Evolutionary conservation across 2,113 vertebrate genomes (phyloP), one percentile per base, ranked within the genome.

Genomic region (Entomyzon cyanotis): DNA sequence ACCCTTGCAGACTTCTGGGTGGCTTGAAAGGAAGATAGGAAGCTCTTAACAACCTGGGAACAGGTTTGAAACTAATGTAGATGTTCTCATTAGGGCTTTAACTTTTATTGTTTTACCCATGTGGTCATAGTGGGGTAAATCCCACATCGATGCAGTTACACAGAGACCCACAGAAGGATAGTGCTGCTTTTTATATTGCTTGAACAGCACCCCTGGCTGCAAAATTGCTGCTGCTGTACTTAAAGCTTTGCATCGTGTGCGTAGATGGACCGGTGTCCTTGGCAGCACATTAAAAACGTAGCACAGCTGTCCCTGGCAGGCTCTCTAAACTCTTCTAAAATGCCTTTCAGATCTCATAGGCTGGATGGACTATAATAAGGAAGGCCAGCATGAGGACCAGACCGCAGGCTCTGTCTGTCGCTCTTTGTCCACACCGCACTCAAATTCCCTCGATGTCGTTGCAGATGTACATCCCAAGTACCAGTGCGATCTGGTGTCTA

Each of bases 401-500:
- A 91, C 94, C 13, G 95, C 97, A 39, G 96, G 93, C 94, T 96
- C 97, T 31, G 96, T 98, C 53, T 97, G 97, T 56, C 94, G 89
- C 89, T 98, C 98, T n/a, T 97, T 97, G 47, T 98, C 98, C 18
- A 98, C 97, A 80, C 98, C 98, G 75, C 98, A 98, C 93, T 98
- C 98, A 53, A 98, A 98, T 90, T 97, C 97, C 92, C 73, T 97
- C 84, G 98, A 98, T 92, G 96, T 98, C 82, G 85, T 98, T 95
- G 95, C 97, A 94, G 98, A 99, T 91, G 96, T 98, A 30, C 98
- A 98, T 50, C 98, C 98, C 44, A 99, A 98, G 96, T 99, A 98
- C 93, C 98, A 99, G 92, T 99, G 98, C 9, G 98, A 99, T 95
- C 98, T 99, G 87, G 98, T 99, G 91, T 98, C 98, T 91, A 98